Evolutionary conservation across 2,113 vertebrate genomes (phyloP), one percentile per base, ranked within the genome.

Genomic region (Sapajus apella): DNA sequence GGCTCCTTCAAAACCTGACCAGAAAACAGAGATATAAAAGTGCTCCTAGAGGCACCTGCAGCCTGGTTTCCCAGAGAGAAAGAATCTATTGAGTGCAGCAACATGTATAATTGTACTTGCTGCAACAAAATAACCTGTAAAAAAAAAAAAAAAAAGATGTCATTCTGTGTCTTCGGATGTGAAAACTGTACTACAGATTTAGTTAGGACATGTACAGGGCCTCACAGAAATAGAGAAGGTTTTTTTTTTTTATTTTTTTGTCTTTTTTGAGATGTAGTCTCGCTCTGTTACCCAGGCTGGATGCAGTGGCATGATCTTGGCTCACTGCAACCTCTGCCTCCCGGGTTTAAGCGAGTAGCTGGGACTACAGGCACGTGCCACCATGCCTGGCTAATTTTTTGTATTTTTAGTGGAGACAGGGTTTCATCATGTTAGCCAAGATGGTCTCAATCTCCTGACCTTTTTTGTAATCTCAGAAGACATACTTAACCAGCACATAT

Each of bases 181-280:
- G 68, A 82, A 87, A 85, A 61, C 43, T 80, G 72, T 25, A 21
- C 87, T 88, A 92, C 93, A 66, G 32, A 79, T 68, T 83, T 95
- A 56, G 3, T 73, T 76, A 86, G 47, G 58, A 77, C 23, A 77
- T 8, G 21, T 8, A 0, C 37, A 18, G 56, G 35, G 55, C n/a
- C 35, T 35, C 8, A 1, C 12, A 18, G 30, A 91, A 94, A 43
- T 25, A 84, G n/a, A 77, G 7, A n/a, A 50, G 50, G 13, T 4
- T 16, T 50, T 14, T 52, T 52, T 52, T 16, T 17, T 17, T 5
- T 50, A 3, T 17, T 52, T 17, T 52, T 17, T 52, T 52, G 52
- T 52, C 52, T 52, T 52, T 52, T 52, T 52, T 52, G 16, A 52
- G 16, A 52, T 17, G 52, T 52, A 52, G 16, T 52, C 52, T 52